phyloP scores from a whole-genome alignment of 1,140 invertebrate species.

The Sarcophaga bullata region DNA sequence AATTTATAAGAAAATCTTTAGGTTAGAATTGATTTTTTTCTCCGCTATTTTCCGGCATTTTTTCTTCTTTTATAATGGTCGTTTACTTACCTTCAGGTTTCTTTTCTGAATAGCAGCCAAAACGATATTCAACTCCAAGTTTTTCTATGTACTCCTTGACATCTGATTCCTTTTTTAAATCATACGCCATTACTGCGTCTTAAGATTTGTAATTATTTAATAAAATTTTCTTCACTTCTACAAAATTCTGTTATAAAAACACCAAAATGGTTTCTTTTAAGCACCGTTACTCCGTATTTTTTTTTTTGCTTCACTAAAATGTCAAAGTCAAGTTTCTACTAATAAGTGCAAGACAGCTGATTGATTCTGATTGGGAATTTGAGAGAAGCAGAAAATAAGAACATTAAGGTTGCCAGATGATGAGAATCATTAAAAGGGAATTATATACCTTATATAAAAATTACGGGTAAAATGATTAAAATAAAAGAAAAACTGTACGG shows the following conservation, averaged over 20 bases:
- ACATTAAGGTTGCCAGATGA: too few species aligned
- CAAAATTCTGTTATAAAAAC: slow-evolving; percentile 7
- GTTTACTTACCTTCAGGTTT: slow-evolving; percentile 76
- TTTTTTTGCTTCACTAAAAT: too few species aligned
- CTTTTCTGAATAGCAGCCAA: slow-evolving; percentile 88
- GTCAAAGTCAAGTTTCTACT: too few species aligned
- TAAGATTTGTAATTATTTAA: not conserved
- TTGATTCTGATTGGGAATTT: too few species aligned
- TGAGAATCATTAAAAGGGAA: too few species aligned
- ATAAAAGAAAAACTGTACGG: too few species aligned
- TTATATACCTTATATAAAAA: too few species aligned
- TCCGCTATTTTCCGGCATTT: not conserved
- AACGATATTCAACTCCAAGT: slow-evolving; percentile 90
- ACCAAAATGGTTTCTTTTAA: not conserved
- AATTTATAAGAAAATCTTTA: not conserved
- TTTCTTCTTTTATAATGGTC: not conserved
- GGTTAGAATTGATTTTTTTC: slow-evolving; percentile 25
- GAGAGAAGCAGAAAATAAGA: too few species aligned
- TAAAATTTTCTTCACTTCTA: not conserved
- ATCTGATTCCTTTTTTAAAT: slow-evolving; percentile 86
- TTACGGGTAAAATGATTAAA: too few species aligned
- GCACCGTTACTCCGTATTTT: too few species aligned
- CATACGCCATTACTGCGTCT: slow-evolving; percentile 68
- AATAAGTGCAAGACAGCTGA: too few species aligned
- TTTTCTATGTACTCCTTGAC: slow-evolving; percentile 89